Percentiles rank a stretch among this genome's conserved stretches.
These are phyloP conservation scores for Nyleta sp. DNA, from an alignment of 2,888 invertebrate genomes.

Conservation along the genomic window DNA sequence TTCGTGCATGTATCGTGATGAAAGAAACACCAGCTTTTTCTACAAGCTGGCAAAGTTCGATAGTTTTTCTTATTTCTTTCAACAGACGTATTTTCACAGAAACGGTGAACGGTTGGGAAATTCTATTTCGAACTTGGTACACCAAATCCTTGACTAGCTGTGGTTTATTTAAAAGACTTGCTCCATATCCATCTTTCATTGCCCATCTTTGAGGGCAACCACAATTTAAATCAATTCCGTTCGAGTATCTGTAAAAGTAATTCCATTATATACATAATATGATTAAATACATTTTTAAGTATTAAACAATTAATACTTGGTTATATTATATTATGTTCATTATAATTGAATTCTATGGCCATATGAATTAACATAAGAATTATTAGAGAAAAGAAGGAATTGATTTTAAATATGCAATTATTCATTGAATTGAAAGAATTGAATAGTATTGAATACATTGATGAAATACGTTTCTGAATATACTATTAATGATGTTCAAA, in stretches of 20 bases:
- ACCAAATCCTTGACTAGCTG: slow-evolving; percentile 93
- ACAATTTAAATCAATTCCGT: slow-evolving; percentile 98
- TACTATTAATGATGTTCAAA: too few relatives aligned
- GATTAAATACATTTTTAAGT: too few relatives aligned
- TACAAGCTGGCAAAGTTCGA: slow-evolving; percentile 90
- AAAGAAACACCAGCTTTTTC: slow-evolving; percentile 95
- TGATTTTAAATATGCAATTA: too few relatives aligned
- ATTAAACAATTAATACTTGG: too few relatives aligned
- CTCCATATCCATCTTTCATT: slow-evolving; percentile 94
- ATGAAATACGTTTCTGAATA: too few relatives aligned
- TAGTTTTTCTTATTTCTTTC: slow-evolving; percentile 87
- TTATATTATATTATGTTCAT: too few relatives aligned
- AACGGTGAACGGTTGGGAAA: slow-evolving; percentile 90
- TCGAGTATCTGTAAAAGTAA: slow-evolving; percentile 87
- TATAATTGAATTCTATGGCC: too few relatives aligned
- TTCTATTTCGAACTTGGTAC: slow-evolving; percentile 87
- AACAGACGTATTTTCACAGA: slow-evolving; percentile 96
- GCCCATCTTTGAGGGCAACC: slow-evolving; percentile 99
- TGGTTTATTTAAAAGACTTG: slow-evolving; percentile 91
- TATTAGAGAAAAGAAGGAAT: too few relatives aligned
- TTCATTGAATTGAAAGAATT: too few relatives aligned
- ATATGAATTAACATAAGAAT: too few relatives aligned
- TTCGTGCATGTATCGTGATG: slow-evolving; percentile 95
- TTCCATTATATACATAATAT: too few relatives aligned
- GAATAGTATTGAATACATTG: too few relatives aligned